These are phyloP conservation scores for Heterodera schachtii DNA, from an alignment of 1,140 invertebrate species.

Conservation along the genomic window DNA sequence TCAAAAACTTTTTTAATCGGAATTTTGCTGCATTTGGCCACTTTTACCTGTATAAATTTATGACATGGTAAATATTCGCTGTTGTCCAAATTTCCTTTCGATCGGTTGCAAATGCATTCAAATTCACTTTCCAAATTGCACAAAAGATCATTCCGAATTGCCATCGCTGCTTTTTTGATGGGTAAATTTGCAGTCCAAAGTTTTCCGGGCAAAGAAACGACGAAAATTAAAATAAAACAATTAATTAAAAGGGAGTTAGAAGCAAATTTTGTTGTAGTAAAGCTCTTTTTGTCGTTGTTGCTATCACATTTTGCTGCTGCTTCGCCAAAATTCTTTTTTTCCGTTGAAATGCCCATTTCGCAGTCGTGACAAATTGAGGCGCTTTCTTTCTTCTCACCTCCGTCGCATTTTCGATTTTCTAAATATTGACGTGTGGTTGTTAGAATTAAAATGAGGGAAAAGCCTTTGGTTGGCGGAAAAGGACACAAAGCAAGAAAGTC, in stretches of 20 bases:
- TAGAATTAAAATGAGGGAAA: constrained; percentile 9
- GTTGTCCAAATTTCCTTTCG: constrained; percentile 45
- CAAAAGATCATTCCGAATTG: constrained; percentile 21
- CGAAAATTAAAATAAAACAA: not conserved
- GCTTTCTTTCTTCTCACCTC: not conserved
- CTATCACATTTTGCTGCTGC: not conserved
- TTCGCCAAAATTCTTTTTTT: not conserved
- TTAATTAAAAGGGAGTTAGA: not conserved
- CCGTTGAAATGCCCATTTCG: not conserved
- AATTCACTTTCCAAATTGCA: constrained; percentile 50
- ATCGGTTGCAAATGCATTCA: constrained; percentile 54
- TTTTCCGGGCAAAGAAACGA: not conserved
- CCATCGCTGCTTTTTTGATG: constrained; percentile 1
- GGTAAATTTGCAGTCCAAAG: constrained; percentile 18
- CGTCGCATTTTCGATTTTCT: not conserved
- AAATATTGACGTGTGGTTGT: not conserved
- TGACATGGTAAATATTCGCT: constrained; percentile 37
- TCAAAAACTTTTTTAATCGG: constrained; percentile 21
- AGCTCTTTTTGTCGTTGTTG: constrained; percentile 13
- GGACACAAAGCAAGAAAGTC: constrained; percentile 9
- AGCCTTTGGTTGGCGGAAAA: not conserved
- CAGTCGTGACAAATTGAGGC: not conserved
- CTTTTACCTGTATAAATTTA: constrained; percentile 49
- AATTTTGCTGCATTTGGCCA: constrained; percentile 13
- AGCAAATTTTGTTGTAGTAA: not conserved